A percentile compares a stretch with the other conserved stretches of the same genome.
These are phyloP conservation scores for Bursaphelenchus okinawaensis DNA, from an alignment of 2,888 invertebrate genomes.

Conservation along the genomic window DNA sequence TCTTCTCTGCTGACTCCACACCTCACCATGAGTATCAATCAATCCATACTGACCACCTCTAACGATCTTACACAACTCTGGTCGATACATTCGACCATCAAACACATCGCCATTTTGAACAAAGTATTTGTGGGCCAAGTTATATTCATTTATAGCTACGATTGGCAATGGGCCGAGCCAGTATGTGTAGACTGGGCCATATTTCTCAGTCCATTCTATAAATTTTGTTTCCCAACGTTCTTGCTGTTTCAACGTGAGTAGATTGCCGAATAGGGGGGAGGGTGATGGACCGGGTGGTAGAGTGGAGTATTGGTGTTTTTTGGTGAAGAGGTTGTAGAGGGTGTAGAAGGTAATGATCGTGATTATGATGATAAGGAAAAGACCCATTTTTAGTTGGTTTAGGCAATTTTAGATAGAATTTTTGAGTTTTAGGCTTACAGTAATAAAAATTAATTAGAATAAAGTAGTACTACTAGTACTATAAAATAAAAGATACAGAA, in stretches of 20 bases:
- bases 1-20: slow-evolving; percentile 6
- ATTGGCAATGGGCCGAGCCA: slow-evolving; percentile 13
- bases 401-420: too few species aligned
- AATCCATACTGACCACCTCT: slow-evolving; percentile 11
- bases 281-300: slow-evolving; percentile 14
- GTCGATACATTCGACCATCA: neutral
- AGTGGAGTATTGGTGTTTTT: neutral
- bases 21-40: slow-evolving; percentile 5
- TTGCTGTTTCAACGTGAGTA: slow-evolving; percentile 1
- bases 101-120: neutral
- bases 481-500: too few species aligned
- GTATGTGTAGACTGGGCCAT: slow-evolving; percentile 20
- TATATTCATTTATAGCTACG: neutral
- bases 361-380: too few species aligned
- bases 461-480: too few species aligned
- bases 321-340: too few species aligned
- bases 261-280: slow-evolving; percentile 21
- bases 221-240: slow-evolving; percentile 17
- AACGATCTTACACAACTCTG: neutral
- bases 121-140: neutral
- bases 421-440: too few species aligned
- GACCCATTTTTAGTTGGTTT: too few species aligned
- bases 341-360: too few species aligned
- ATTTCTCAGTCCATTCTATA: slow-evolving; percentile 18
- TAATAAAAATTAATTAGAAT: too few species aligned